A percentile compares a stretch with the other conserved stretches of the same genome.
Conservation (phyloP, 2,888 invertebrate genomes). For the Maniola hyperantus region DNA sequence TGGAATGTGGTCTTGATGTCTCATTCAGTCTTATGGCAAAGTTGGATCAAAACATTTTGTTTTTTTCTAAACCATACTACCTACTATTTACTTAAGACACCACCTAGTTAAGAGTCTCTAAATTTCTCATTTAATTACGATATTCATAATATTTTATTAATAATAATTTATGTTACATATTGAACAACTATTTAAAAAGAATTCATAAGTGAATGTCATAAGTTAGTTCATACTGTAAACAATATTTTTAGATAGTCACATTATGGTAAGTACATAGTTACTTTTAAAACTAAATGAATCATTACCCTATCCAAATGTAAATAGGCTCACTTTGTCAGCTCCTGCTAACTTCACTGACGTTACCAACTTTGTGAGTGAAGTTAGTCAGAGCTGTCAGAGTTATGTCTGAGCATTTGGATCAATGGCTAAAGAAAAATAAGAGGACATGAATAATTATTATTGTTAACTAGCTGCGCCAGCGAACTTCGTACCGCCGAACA, state of each 20-base stretch:
- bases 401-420: too few species aligned
- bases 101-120: background rate
- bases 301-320: background rate
- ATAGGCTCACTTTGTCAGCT: too few species aligned
- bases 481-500: too few species aligned
- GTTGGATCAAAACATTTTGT: conserved; percentile 23
- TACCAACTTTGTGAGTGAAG: too few species aligned
- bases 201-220: conserved; percentile 8
- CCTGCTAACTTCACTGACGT: too few species aligned
- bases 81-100: conserved; percentile 7
- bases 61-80: conserved; percentile 7
- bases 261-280: background rate
- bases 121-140: conserved; percentile 2
- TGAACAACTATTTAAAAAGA: background rate
- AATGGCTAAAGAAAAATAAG: too few species aligned
- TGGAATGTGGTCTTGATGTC: conserved; percentile 58
- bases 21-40: conserved; percentile 56
- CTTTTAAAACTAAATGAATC: background rate
- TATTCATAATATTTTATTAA: background rate
- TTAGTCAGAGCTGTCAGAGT: too few species aligned
- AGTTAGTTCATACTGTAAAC: background rate
- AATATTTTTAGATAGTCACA: background rate
- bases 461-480: too few species aligned
- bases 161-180: conserved; percentile 2
- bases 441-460: too few species aligned